These are phyloP conservation scores for Dryobates pubescens DNA, from an alignment of 2,797 vertebrate species.

Conservation along the genomic window DNA sequence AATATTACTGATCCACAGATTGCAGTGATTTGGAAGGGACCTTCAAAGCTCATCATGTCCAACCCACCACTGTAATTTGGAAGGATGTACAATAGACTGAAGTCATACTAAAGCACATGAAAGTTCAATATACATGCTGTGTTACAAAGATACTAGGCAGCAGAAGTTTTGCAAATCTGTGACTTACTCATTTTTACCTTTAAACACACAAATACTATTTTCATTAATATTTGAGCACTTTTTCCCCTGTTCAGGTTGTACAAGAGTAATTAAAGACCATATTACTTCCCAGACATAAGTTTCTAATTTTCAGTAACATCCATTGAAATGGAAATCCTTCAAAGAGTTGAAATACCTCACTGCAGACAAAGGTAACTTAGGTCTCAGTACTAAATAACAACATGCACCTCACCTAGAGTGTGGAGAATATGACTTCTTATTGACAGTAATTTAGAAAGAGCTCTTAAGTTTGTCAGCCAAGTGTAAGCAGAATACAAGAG, in stretches of 20 bases:
- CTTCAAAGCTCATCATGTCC: no score
- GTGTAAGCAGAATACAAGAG: background rate
- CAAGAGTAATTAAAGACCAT: background rate
- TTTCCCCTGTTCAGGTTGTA: background rate
- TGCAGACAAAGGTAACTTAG: background rate
- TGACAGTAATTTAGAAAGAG: background rate
- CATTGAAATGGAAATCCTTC: background rate
- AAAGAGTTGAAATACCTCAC: background rate
- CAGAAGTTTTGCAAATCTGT: background rate
- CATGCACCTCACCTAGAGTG: background rate
- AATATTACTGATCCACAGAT: background rate
- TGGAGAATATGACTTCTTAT: background rate
- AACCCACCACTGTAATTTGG: background rate
- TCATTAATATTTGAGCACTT: background rate
- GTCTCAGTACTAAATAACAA: background rate
- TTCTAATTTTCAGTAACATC: background rate
- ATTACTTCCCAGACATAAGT: background rate
- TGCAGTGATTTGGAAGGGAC: no score
- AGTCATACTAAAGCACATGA: background rate
- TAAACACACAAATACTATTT: background rate
- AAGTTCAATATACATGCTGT: background rate
- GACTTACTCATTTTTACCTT: background rate
- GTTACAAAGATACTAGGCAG: background rate
- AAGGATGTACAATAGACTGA: background rate
- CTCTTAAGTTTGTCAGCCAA: background rate